A percentile compares a stretch with the other conserved stretches of the same genome.
These are phyloP conservation scores for Tenebrio molitor DNA, from an alignment of 1,140 invertebrate species.

Conservation along the genomic window DNA sequence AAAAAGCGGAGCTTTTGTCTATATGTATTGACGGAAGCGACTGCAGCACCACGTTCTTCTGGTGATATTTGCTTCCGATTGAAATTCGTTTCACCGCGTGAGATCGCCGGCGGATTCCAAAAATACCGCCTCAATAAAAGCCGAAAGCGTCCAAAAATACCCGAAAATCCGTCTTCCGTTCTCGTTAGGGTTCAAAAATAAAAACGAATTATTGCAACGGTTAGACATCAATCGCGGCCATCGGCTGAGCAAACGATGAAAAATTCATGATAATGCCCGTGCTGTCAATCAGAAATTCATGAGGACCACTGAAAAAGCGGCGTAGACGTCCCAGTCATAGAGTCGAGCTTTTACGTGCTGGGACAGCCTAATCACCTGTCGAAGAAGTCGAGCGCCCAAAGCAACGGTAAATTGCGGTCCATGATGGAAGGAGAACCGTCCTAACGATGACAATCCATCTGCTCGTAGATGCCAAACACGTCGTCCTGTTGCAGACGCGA, in stretches of 20 bases:
- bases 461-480: constrained; percentile 14
- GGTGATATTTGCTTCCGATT: no score
- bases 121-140: no score
- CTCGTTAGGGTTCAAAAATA: no score
- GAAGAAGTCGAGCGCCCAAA: constrained; percentile 29
- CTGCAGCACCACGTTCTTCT: no score
- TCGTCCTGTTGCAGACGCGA: constrained; percentile 21
- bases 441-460: constrained; percentile 29
- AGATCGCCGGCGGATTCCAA: no score
- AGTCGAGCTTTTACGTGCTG: constrained; percentile 28
- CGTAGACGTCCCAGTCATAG: constrained; percentile 34
- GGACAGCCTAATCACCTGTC: constrained; percentile 36
- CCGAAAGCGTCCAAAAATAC: no score
- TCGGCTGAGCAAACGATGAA: constrained; percentile 11
- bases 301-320: constrained; percentile 12
- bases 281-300: constrained; percentile 37
- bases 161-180: no score
- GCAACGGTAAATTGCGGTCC: constrained; percentile 34
- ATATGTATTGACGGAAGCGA: no score
- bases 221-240: constrained; percentile 13
- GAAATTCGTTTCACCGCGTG: no score
- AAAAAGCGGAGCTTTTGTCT: no score
- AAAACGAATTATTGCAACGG: constrained; percentile 20
- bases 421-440: constrained; percentile 14
- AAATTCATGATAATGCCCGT: constrained; percentile 27